Percentiles rank a stretch among this genome's conserved stretches.
phyloP scores from a whole-genome alignment of 2,888 invertebrate species.

The Chymomyza procnemis region DNA sequence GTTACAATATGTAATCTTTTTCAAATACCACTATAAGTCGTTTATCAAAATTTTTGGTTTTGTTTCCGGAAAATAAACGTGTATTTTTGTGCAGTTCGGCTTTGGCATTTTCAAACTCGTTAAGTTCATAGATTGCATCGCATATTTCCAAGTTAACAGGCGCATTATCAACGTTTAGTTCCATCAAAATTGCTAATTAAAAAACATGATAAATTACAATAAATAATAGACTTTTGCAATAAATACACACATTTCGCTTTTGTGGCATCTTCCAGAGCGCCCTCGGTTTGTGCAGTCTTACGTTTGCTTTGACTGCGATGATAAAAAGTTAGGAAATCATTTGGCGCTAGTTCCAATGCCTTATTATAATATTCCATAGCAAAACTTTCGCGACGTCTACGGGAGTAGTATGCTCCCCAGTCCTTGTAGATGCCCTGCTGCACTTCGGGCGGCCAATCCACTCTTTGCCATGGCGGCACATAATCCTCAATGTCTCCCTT shows the following conservation, averaged over 20 bases:
- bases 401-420: slow-evolving; percentile 73
- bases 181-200: slow-evolving; percentile 29
- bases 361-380: slow-evolving; percentile 71
- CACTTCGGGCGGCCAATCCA: slow-evolving; percentile 69
- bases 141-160: slow-evolving; percentile 73
- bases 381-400: slow-evolving; percentile 64
- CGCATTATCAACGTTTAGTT: slow-evolving; percentile 34
- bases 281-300: slow-evolving; percentile 59
- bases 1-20: not conserved
- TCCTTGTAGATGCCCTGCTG: slow-evolving; percentile 72
- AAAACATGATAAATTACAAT: not conserved
- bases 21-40: slow-evolving; percentile 63
- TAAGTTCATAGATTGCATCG: slow-evolving; percentile 71
- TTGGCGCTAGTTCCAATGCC: slow-evolving; percentile 56
- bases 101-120: slow-evolving; percentile 71
- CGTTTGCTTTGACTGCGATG: slow-evolving; percentile 69
- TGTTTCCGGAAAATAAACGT: slow-evolving; percentile 65
- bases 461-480: slow-evolving; percentile 59
- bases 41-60: slow-evolving; percentile 59
- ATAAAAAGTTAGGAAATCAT: slow-evolving; percentile 64
- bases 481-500: slow-evolving; percentile 18
- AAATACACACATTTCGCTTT: slow-evolving; percentile 61
- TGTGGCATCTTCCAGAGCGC: slow-evolving; percentile 60
- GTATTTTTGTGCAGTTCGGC: slow-evolving; percentile 64
- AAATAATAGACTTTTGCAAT: not conserved